Conservation (phyloP, 2,113 vertebrate species). For the Neolamprologus fasciatus region DNA sequence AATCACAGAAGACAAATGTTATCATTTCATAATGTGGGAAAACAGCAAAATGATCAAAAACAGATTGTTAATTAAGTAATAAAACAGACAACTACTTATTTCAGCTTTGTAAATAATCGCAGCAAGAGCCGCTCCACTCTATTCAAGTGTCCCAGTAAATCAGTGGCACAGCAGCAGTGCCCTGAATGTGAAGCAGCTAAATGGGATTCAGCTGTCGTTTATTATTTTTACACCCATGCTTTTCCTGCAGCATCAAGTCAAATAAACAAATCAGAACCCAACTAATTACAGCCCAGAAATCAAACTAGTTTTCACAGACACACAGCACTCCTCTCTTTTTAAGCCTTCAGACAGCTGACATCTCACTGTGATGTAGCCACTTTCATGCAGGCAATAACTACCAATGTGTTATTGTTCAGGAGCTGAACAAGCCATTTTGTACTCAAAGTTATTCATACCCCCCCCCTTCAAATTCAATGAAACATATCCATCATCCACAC, state of each 20-base stretch:
- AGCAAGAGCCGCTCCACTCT: neutral
- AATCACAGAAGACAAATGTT: neutral
- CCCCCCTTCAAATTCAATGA: slow-evolving; percentile 10
- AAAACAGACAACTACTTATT: neutral
- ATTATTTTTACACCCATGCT: neutral
- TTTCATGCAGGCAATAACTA: neutral
- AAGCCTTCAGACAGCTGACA: neutral
- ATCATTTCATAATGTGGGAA: neutral
- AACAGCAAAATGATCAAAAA: neutral
- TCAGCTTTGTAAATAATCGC: neutral
- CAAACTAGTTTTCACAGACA: neutral
- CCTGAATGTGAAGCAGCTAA: neutral
- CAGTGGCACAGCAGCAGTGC: neutral
- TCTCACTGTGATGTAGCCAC: neutral
- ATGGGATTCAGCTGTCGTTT: neutral
- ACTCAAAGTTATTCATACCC: slow-evolving; percentile 5
- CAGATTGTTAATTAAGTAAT: neutral
- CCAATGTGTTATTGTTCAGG: neutral
- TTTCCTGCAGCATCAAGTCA: neutral
- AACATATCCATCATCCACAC: slow-evolving; percentile 33
- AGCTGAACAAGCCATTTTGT: slow-evolving; percentile 22
- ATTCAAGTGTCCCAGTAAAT: neutral
- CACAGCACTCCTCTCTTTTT: neutral
- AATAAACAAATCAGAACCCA: neutral
- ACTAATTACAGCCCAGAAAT: neutral